Conservation (phyloP, 2,888 invertebrate species). For the Volucella bombylans region DNA sequence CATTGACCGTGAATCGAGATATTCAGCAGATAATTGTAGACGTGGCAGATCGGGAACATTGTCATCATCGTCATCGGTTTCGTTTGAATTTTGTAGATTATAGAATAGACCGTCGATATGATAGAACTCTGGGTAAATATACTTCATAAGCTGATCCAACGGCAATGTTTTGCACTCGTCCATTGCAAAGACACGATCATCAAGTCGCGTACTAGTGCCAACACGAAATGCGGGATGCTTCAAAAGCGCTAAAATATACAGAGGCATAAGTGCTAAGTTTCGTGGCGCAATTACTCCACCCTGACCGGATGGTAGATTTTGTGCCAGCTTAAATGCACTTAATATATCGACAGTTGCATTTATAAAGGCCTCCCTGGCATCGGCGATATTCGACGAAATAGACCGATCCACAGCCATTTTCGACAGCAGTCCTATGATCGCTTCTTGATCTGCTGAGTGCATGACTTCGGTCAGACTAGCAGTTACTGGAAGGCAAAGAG, state of each 20-base stretch:
- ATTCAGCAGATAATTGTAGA: slow-evolving; percentile 92
- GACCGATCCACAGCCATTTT: slow-evolving; percentile 99
- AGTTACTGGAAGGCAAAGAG: slow-evolving; percentile 95
- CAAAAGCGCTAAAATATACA: slow-evolving; percentile 93
- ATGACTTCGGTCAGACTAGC: slow-evolving; percentile 92
- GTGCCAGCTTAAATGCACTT: slow-evolving; percentile 87
- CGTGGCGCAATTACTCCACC: slow-evolving; percentile 88
- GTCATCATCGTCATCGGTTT: slow-evolving; percentile 80
- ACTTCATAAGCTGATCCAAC: slow-evolving; percentile 89
- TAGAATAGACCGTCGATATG: slow-evolving; percentile 89
- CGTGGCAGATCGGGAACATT: slow-evolving; percentile 87
- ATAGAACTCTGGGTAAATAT: slow-evolving; percentile 96
- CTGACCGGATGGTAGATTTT: slow-evolving; percentile 85
- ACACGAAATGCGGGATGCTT: slow-evolving; percentile 95
- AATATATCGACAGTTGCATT: slow-evolving; percentile 96
- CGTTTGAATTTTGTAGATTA: slow-evolving; percentile 80
- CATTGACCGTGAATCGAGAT: slow-evolving; percentile 92
- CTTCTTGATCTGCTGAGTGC: slow-evolving; percentile 95
- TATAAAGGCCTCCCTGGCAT: slow-evolving; percentile 97
- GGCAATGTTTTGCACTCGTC: slow-evolving; percentile 95
- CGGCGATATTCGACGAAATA: slow-evolving; percentile 91
- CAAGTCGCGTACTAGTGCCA: slow-evolving; percentile 93
- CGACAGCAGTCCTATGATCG: slow-evolving; percentile 94
- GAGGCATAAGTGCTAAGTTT: slow-evolving; percentile 91
- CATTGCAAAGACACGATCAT: slow-evolving; percentile 97